phyloP scores from a whole-genome alignment of 2,888 invertebrate species.

The Mythimna vitellina region DNA sequence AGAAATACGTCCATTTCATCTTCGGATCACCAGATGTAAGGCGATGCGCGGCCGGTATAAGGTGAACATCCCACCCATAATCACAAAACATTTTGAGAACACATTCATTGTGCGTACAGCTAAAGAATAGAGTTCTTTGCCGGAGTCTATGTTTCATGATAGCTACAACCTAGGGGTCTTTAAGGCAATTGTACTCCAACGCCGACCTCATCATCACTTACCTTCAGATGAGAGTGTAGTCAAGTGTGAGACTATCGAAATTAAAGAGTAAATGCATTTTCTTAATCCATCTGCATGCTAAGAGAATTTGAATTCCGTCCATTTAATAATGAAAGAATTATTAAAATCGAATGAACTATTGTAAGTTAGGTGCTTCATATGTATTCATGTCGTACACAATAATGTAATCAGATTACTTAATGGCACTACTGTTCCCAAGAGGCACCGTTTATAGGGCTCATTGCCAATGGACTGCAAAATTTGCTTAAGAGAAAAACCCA shows the following conservation, averaged over 20 bases:
- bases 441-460: conserved; percentile 22
- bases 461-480: conserved; percentile 29
- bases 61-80: no score
- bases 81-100: no score
- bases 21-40: no score
- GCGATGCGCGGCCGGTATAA: no score
- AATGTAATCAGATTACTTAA: conserved; percentile 19
- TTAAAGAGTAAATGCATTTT: not conserved
- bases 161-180: no score
- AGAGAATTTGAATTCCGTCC: not conserved
- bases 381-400: conserved; percentile 10
- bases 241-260: no score
- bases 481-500: conserved; percentile 28
- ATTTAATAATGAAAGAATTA: not conserved
- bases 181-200: no score
- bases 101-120: no score
- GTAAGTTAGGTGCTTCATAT: conserved; percentile 1
- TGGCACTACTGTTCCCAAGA: conserved; percentile 19
- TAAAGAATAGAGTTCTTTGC: no score
- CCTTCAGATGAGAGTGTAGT: no score
- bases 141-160: no score
- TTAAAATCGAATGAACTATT: conserved; percentile 5
- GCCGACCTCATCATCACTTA: no score
- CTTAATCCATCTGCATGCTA: not conserved
- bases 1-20: not conserved